phyloP scores from a whole-genome alignment of 35 echinoderm and acorn worm species.

The Patiria miniata region DNA sequence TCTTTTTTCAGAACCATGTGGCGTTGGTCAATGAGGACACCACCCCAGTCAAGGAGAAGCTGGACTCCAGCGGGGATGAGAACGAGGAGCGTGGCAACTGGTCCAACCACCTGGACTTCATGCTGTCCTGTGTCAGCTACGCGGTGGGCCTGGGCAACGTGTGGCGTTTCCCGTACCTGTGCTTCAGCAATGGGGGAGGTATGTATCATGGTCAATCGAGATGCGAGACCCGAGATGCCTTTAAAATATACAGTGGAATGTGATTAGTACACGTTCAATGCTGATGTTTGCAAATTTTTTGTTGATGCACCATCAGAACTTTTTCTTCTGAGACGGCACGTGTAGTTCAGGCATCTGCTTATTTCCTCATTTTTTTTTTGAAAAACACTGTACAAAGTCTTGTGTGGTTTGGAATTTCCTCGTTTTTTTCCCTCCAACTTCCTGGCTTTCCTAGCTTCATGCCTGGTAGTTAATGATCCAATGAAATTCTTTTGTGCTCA shows the following conservation, averaged over 20 bases:
- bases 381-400: not conserved
- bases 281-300: not conserved
- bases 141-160: conserved; percentile 76
- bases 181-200: conserved; percentile 84
- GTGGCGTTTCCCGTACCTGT: conserved; percentile 80
- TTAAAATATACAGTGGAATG: too few relatives aligned
- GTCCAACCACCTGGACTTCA: conserved; percentile 56
- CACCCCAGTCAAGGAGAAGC: not conserved
- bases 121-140: conserved; percentile 73
- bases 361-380: not conserved
- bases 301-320: not conserved
- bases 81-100: conserved; percentile 32
- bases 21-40: not conserved
- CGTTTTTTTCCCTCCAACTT: too few relatives aligned
- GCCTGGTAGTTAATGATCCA: too few relatives aligned
- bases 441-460: too few relatives aligned
- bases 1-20: not conserved
- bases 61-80: not conserved
- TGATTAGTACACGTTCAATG: not conserved
- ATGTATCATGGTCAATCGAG: not conserved
- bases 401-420: too few relatives aligned
- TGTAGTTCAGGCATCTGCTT: not conserved
- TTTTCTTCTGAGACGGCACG: not conserved
- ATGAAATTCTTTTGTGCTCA: too few relatives aligned
- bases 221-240: too few relatives aligned